Evolutionary conservation across 2,113 vertebrate species (phyloP), one percentile per base, ranked within the genome.

Genomic region (Marcusenius ussheri): DNA sequence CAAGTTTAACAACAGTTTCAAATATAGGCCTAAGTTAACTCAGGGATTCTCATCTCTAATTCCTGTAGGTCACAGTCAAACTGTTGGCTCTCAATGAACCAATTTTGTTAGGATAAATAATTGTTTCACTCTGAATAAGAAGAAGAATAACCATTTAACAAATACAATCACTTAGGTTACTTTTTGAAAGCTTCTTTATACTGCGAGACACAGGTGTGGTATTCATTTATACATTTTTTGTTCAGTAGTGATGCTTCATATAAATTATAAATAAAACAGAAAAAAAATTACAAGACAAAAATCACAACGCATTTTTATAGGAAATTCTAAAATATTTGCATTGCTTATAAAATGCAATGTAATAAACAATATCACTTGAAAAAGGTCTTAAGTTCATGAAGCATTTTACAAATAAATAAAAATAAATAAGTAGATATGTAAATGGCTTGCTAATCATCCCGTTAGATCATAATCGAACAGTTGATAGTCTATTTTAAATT

Each of bases 231-330:
- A 84, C 15, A 84, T n/a, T 46, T n/a, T 10, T 24, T 42, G 21
- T 47, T 84, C 83, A 84, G 83, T 84, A 10, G 45, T 21, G 83
- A 84, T 46, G 83, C 21, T 45, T 84, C 21, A 84, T 45, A 49
- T 50, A 53, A 87, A 51, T n/a, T 46, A 46, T 84, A 45, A 84
- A 45, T 4, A 0, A 84, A 21, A 84, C 42, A 50, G 47, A 46
- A 77, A 77, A 70, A 86, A 94, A 97, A 97, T 97, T 97, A 88
- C 97, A 97, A 58, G 83, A 98, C 96, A 91, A 97, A 95, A 92
- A 97, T 97, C 97, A 98, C 98, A 91, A 98, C 98, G 96, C 98
- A 97, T 92, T 92, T 91, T 58, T 42, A 92, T 31, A 92, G 85
- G 31, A 31, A 89, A 1, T 27, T n/a, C 27, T 39, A 47, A 62